These are phyloP conservation scores for Drosophila parvula DNA, from an alignment of 1,140 invertebrate species.

Conservation along the genomic window DNA sequence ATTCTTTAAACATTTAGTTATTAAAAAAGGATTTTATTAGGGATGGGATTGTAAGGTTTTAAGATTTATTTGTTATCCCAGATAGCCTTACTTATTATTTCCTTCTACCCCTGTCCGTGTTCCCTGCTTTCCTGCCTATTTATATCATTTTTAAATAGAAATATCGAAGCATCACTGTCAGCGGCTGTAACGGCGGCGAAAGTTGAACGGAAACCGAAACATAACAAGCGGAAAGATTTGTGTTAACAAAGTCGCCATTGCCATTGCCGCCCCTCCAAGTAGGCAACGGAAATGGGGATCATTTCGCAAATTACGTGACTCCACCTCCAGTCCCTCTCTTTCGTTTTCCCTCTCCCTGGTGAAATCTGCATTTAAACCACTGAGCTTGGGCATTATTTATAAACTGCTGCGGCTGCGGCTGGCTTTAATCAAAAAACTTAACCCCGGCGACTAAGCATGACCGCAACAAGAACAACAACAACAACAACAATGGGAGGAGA, in stretches of 20 bases:
- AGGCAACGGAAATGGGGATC: slow-evolving; percentile 71
- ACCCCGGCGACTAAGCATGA: slow-evolving; percentile 43
- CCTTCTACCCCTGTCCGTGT: background rate
- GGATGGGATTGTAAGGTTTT: background rate
- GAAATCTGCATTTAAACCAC: slow-evolving; percentile 69
- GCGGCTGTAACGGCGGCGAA: slow-evolving; percentile 16
- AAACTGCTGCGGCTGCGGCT: slow-evolving; percentile 53
- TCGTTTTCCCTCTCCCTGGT: slow-evolving; percentile 9
- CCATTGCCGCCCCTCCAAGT: slow-evolving; percentile 40
- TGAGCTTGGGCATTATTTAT: slow-evolving; percentile 73
- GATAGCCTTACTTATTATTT: background rate
- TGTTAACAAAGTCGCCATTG: slow-evolving; percentile 68
- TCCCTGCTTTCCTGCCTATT: background rate
- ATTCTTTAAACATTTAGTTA: too few relatives aligned
- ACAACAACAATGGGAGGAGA: background rate
- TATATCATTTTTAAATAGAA: slow-evolving; percentile 6
- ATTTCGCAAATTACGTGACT: slow-evolving; percentile 79
- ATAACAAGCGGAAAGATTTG: slow-evolving; percentile 82
- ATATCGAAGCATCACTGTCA: slow-evolving; percentile 14
- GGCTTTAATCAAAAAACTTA: slow-evolving; percentile 70
- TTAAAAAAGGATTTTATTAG: too few relatives aligned
- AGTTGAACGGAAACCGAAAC: slow-evolving; percentile 67
- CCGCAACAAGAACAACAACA: slow-evolving; percentile 16
- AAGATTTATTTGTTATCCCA: background rate
- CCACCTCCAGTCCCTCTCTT: background rate